phyloP scores from a whole-genome alignment of 2,113 vertebrate genomes.

The Pipa parva region DNA sequence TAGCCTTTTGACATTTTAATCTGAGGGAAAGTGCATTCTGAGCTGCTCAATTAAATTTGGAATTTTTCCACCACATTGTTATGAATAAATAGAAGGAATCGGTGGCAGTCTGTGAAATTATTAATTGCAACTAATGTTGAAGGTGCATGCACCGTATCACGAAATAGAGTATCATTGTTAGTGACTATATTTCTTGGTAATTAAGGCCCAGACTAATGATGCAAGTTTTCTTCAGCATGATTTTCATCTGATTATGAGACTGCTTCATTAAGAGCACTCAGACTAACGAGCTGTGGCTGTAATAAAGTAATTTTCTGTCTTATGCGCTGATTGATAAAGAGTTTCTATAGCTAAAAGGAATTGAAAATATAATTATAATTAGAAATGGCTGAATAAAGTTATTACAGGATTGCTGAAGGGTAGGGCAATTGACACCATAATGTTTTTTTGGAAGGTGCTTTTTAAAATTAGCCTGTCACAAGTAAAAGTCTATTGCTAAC shows the following conservation, averaged over 20 bases:
- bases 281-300: conserved; percentile 99
- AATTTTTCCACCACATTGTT: conserved; percentile 74
- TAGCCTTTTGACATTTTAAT: conserved; percentile 85
- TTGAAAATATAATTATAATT: conserved; percentile 91
- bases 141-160: conserved; percentile 76
- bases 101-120: conserved; percentile 73
- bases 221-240: conserved; percentile 98
- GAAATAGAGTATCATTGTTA: conserved; percentile 84
- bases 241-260: conserved; percentile 98
- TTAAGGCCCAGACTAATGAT: conserved; percentile 98
- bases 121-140: conserved; percentile 78
- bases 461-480: conserved; percentile 76
- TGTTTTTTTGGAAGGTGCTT: conserved; percentile 67
- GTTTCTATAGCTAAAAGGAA: conserved; percentile 89
- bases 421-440: conserved; percentile 80
- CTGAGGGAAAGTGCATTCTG: conserved; percentile 65
- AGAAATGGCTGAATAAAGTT: conserved; percentile 92
- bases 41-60: conserved; percentile 77
- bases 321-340: conserved; percentile 94
- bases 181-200: conserved; percentile 96
- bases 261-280: conserved; percentile 99
- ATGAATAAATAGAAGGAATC: conserved; percentile 80
- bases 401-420: conserved; percentile 86
- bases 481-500: conserved; percentile 63
- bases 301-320: conserved; percentile 99